A percentile compares a stretch with the other conserved stretches of the same genome.
Evolutionary conservation across 2,888 invertebrate species (phyloP).

Genomic region (Epistrophe eligans): DNA sequence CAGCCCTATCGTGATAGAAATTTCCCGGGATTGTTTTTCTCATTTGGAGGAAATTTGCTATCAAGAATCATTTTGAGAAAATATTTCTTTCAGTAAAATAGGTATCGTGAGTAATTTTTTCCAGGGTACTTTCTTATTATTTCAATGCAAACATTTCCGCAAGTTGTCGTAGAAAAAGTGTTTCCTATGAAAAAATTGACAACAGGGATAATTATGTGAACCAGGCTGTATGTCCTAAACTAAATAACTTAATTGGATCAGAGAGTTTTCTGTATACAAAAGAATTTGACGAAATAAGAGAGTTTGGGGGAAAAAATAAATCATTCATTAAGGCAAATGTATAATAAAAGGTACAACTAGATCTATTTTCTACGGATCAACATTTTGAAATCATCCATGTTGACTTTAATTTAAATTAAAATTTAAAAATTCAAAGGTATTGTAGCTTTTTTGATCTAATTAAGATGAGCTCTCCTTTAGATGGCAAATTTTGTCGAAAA

Average conservation of each 20-base stretch:
- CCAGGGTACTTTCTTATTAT: too few relatives aligned
- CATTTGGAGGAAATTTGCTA: too few relatives aligned
- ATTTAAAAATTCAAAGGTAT: not conserved
- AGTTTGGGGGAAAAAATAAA: not conserved
- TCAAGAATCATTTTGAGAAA: too few relatives aligned
- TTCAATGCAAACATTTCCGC: too few relatives aligned
- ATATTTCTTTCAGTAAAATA: too few relatives aligned
- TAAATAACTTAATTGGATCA: not conserved
- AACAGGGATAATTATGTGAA: too few relatives aligned
- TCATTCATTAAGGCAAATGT: not conserved
- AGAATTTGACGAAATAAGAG: not conserved
- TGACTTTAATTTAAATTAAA: not conserved
- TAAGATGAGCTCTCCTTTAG: not conserved
- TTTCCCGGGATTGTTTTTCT: too few relatives aligned
- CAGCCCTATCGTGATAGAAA: too few relatives aligned
- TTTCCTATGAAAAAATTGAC: too few relatives aligned
- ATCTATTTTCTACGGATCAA: not conserved
- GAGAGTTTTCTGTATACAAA: not conserved
- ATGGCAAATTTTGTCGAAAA: not conserved
- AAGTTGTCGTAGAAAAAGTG: too few relatives aligned
- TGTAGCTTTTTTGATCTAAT: not conserved
- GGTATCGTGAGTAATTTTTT: too few relatives aligned
- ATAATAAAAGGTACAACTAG: not conserved
- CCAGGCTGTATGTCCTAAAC: not conserved
- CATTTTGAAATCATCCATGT: not conserved